A percentile compares a stretch with the other conserved stretches of the same genome.
Evolutionary conservation across 2,888 invertebrate species (phyloP).

Genomic region (Drosophila limbata): DNA sequence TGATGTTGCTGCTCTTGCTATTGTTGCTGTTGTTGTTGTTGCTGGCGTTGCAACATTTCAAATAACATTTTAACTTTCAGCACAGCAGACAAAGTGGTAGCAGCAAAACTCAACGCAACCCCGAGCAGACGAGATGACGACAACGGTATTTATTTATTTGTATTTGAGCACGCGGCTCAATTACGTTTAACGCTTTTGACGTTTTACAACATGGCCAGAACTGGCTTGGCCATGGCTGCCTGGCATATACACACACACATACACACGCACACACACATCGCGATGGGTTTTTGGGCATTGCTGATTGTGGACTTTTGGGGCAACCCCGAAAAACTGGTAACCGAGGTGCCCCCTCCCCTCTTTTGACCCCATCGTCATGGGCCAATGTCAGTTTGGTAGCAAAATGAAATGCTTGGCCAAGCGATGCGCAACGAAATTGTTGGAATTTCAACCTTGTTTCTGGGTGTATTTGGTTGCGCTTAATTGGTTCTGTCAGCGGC

Average conservation of each 20-base stretch:
- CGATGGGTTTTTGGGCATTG: conserved; percentile 5
- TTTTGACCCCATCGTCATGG: conserved; percentile 13
- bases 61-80: conserved; percentile 78
- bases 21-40: conserved; percentile 31
- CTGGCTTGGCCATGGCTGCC: conserved; percentile 26
- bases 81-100: conserved; percentile 58
- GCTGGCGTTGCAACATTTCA: conserved; percentile 73
- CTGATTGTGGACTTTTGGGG: conserved; percentile 22
- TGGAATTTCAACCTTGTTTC: conserved; percentile 79
- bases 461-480: conserved; percentile 76
- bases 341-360: not conserved
- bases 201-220: conserved; percentile 72
- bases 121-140: conserved; percentile 27
- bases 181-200: conserved; percentile 82
- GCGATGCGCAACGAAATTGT: conserved; percentile 75
- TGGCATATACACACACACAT: conserved; percentile 25
- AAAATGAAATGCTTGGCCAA: conserved; percentile 63
- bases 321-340: conserved; percentile 15
- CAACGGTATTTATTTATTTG: conserved; percentile 76
- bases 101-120: conserved; percentile 2
- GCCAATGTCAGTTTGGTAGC: conserved; percentile 47
- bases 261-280: conserved; percentile 25
- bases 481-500: conserved; percentile 80
- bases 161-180: conserved; percentile 80
- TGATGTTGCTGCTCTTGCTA: conserved; percentile 28